Base-by-base conservation (phyloP, 2,113 vertebrate genomes). In the Hippocampus zosterae region DNA sequence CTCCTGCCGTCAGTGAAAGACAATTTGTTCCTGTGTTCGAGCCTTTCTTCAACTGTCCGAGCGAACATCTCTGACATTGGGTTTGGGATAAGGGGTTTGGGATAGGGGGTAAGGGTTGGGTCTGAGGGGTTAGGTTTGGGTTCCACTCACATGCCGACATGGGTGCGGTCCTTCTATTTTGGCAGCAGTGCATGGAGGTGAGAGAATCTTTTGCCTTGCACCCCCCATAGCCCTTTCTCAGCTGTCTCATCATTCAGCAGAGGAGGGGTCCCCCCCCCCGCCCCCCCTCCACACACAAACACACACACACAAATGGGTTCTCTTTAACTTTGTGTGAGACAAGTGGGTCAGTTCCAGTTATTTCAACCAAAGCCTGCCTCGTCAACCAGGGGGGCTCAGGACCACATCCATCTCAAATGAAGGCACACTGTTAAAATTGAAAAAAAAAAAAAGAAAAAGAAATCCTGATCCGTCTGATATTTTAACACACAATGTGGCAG, bases 261-360 rank as follows among this genome's bases (percentile, higher is more conserved):
- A 80, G 75, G 79, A 56, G 74, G 67, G 68, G 55, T 42, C 67
- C 66, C 60, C 71, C 69, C 73, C 25, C 66, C 60, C 71, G 70
- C 73, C 25, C 67, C 66, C 60, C 71, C 69, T 71, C 25, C 25
- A 29, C 27, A 29, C 2, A 29, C 27, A 29, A 2, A 33, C 29
- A 0, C 29, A 33, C 29, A 29, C 56, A 59, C 56, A 7, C 25
- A 29, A 53, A 53, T 53, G 27, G 57, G 13, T 33, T 56, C 21
- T 29, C 68, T 73, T 70, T 76, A 67, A 65, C 68, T 75, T 82
- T 71, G 67, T 74, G 78, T 68, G 1, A 82, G 68, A 72, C 80
- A 88, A 85, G 74, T 87, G 71, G 89, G 88, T 85, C 86, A 82
- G 63, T 78, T 77, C 68, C 71, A 50, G 77, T 78, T 68, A 80